Conservation (phyloP, 2,113 vertebrate genomes). For the Eublepharis macularius region DNA sequence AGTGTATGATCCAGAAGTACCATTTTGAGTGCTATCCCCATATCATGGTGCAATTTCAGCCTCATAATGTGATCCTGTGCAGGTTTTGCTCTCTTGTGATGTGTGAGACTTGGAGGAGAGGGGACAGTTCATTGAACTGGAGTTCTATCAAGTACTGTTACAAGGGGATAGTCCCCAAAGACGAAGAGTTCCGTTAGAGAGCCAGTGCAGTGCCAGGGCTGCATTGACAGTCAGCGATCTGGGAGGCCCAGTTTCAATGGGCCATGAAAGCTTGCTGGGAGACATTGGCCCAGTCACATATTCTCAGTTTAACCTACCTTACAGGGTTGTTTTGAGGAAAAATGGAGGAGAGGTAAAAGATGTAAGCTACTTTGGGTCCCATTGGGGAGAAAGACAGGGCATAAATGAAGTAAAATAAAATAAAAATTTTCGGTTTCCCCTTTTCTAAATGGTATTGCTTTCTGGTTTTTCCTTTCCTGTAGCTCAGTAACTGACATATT, state of each 20-base stretch:
- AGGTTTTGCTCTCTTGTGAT: background rate
- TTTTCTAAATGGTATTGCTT: background rate
- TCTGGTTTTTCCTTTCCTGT: background rate
- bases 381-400: too few species aligned
- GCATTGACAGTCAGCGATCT: too few species aligned
- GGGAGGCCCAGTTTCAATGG: too few species aligned
- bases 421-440: background rate
- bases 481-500: background rate
- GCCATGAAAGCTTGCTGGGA: too few species aligned
- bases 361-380: too few species aligned
- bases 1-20: background rate
- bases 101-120: background rate
- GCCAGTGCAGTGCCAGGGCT: too few species aligned
- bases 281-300: too few species aligned
- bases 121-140: background rate
- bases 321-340: too few species aligned
- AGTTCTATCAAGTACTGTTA: background rate
- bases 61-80: background rate
- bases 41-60: background rate
- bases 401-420: too few species aligned
- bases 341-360: too few species aligned
- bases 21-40: background rate
- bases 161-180: background rate
- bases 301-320: too few species aligned
- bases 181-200: background rate